A percentile compares a stretch with the other conserved stretches of the same genome.
Conservation (phyloP, 2,797 vertebrate genomes). For the Amblyopsis hoosieri region DNA sequence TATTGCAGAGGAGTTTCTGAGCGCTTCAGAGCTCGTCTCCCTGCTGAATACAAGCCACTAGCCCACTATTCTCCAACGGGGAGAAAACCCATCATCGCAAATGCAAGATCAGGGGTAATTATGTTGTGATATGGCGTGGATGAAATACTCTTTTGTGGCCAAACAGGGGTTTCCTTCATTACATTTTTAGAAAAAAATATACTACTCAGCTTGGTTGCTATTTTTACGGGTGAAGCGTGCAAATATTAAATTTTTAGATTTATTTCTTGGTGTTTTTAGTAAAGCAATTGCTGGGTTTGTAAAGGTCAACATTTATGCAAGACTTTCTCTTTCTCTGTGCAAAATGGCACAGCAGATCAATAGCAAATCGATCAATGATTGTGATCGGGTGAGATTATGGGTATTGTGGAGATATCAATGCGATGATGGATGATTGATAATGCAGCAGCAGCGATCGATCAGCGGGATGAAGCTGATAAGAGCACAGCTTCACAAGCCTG, state of each 20-base stretch:
- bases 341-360: conserved; percentile 50
- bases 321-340: conserved; percentile 32
- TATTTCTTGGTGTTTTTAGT: conserved; percentile 30
- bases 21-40: conserved; percentile 56
- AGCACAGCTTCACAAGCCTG: conserved; percentile 29
- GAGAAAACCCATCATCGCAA: conserved; percentile 70
- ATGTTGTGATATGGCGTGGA: conserved; percentile 60
- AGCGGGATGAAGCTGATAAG: conserved; percentile 64
- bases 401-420: conserved; percentile 74
- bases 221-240: conserved; percentile 21
- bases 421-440: conserved; percentile 76
- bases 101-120: conserved; percentile 73
- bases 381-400: conserved; percentile 70
- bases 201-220: conserved; percentile 39
- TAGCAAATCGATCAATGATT: conserved; percentile 68
- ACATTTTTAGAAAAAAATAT: conserved; percentile 52
- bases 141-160: conserved; percentile 63
- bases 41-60: conserved; percentile 73
- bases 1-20: conserved; percentile 63
- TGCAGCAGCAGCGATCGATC: conserved; percentile 63
- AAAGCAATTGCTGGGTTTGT: conserved; percentile 4
- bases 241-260: conserved; percentile 34
- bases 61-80: conserved; percentile 65
- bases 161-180: conserved; percentile 58
- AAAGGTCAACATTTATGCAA: conserved; percentile 18